Base-by-base conservation (phyloP, 2,888 invertebrate species). In the Clusia tigrina region DNA sequence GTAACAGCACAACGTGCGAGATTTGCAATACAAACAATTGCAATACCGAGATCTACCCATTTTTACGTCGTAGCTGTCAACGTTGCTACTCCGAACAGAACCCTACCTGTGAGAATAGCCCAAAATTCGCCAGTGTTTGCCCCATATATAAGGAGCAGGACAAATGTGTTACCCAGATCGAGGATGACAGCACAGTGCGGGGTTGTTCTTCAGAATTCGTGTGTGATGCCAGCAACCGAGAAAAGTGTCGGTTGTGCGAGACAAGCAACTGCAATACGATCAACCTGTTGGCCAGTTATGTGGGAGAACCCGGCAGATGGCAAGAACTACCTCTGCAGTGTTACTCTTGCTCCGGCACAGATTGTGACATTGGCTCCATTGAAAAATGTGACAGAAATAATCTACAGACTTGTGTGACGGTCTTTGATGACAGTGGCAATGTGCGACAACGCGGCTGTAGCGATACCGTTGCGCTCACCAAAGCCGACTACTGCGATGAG, bases 301-400 rank as follows among this genome's bases (percentile, higher is more conserved):
- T 81, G 1, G 82, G 82, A 0, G 73, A 73, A 3, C 77, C 80
- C 0, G 82, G 83, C 18, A 73, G 70, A 64, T 83, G 81, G 81
- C 80, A 80, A 61, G 77, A 71, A 24, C 60, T 82, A 53, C 82
- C 82, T 0, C 68, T 82, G 1, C 74, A 66, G 32, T 82, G 82
- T 2, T 68, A 71, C 2, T 65, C 54, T 0, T 82, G 82, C 60
- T 37, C 64, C 0, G 76, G 70, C 2, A 59, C 56, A 0, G 74
- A 71, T 1, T 81, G 81, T 25, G 67, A 63, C 2, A 54, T 20
- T 1, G 65, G 62, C 0, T 24, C 23, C 5, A 0, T 66, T 1
- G 37, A 20, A n/a, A 68, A 60, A 9, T 82, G 81, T 37, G 67
- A 67, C 59, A 68, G 68, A 22, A 78, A 81, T 53, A 76, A 78